Evolutionary conservation across 2,888 invertebrate species (phyloP).

Genomic region (Crepidodera aurea): DNA sequence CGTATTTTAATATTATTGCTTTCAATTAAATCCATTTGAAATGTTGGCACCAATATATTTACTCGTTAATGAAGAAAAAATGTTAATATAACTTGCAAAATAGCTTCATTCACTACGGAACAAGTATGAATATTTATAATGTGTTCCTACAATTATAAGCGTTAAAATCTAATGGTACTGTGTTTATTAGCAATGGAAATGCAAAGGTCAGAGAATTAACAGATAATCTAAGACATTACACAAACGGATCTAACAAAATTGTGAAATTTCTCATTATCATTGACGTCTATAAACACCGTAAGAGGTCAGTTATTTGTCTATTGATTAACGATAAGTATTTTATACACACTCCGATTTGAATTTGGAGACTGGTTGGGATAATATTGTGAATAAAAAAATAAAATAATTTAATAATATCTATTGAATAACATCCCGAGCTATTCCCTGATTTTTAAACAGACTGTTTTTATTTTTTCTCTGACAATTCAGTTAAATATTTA

Average conservation of each 20-base stretch:
- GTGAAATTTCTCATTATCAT: conserved; percentile 22
- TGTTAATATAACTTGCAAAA: background rate
- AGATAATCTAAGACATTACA: conserved; percentile 21
- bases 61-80: too few species aligned
- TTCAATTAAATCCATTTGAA: too few species aligned
- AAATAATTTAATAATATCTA: too few species aligned
- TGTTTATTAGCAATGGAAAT: conserved; percentile 13
- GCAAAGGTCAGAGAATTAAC: conserved; percentile 28
- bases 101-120: background rate
- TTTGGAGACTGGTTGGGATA: too few species aligned
- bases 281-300: background rate
- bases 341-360: too few species aligned
- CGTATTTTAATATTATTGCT: too few species aligned
- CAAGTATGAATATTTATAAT: background rate
- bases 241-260: conserved; percentile 31
- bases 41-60: too few species aligned
- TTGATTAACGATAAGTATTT: conserved; percentile 4
- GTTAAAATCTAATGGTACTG: background rate
- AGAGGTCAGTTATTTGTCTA: conserved; percentile 1
- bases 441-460: too few species aligned
- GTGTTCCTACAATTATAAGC: background rate
- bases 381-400: too few species aligned
- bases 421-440: too few species aligned
- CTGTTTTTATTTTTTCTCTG: too few species aligned
- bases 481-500: too few species aligned